Conservation (phyloP, 2,797 vertebrate species). For the Dallia pectoralis region DNA sequence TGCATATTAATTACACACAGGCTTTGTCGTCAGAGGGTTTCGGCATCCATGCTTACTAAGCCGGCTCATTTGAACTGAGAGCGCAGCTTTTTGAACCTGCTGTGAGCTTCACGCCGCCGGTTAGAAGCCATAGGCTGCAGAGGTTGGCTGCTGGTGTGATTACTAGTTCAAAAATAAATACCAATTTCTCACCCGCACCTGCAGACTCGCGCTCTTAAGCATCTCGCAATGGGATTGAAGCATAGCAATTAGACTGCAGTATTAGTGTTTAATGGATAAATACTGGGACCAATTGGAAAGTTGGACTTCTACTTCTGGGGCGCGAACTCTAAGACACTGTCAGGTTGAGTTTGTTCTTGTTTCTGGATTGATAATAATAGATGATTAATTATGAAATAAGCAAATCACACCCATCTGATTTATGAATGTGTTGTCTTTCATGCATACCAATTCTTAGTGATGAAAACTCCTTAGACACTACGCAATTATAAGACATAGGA, state of each 20-base stretch:
- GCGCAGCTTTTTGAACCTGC: constrained; percentile 81
- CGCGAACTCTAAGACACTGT: not conserved
- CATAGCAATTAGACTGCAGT: constrained; percentile 57
- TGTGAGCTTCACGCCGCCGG: constrained; percentile 82
- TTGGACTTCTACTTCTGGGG: constrained; percentile 30
- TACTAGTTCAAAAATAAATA: constrained; percentile 80
- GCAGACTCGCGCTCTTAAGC: constrained; percentile 70
- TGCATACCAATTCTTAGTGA: not conserved
- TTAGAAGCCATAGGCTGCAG: constrained; percentile 62
- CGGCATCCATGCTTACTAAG: constrained; percentile 87
- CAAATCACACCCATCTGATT: not conserved
- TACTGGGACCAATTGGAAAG: constrained; percentile 49
- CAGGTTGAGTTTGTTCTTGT: not conserved
- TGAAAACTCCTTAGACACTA: not conserved
- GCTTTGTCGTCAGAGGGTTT: constrained; percentile 85
- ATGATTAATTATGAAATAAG: not conserved
- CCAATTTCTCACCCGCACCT: constrained; percentile 80
- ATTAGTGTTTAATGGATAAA: constrained; percentile 56
- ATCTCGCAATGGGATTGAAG: constrained; percentile 64
- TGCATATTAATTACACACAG: constrained; percentile 97
- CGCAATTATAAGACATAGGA: too few species aligned
- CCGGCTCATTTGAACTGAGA: constrained; percentile 85
- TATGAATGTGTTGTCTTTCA: not conserved
- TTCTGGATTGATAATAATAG: not conserved
- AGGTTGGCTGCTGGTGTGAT: constrained; percentile 81